Conservation (phyloP, 53 echinoderm and acorn worm genomes). For the Mesocentrotus franciscanus region DNA sequence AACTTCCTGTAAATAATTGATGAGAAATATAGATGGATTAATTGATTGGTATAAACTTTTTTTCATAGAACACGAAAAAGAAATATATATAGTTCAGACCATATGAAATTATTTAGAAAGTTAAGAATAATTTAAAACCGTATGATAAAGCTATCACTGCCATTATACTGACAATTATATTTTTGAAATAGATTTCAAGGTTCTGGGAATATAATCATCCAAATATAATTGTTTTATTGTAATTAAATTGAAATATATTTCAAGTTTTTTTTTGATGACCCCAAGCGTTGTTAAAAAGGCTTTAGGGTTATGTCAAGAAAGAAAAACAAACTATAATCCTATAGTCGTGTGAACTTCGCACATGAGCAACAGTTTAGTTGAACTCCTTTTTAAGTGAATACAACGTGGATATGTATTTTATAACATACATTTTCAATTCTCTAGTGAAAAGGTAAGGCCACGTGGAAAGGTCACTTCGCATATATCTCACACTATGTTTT, state of each 20-base stretch:
- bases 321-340: too few species aligned
- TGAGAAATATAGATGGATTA: background rate
- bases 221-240: background rate
- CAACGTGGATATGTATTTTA: background rate
- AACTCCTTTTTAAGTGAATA: background rate
- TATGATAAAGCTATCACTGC: background rate
- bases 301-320: too few species aligned
- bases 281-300: background rate
- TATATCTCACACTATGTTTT: background rate
- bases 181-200: background rate
- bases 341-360: background rate
- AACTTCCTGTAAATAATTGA: slow-evolving; percentile 18
- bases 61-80: background rate
- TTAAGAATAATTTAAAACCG: background rate
- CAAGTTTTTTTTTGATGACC: background rate
- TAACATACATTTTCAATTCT: background rate
- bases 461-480: background rate
- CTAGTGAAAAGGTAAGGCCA: background rate
- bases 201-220: background rate
- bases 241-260: background rate
- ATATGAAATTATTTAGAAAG: background rate
- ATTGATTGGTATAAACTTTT: background rate
- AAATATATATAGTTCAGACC: background rate
- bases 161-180: background rate
- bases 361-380: background rate